phyloP scores from a whole-genome alignment of 2,888 invertebrate species.

The Ephialtes manifestator region DNA sequence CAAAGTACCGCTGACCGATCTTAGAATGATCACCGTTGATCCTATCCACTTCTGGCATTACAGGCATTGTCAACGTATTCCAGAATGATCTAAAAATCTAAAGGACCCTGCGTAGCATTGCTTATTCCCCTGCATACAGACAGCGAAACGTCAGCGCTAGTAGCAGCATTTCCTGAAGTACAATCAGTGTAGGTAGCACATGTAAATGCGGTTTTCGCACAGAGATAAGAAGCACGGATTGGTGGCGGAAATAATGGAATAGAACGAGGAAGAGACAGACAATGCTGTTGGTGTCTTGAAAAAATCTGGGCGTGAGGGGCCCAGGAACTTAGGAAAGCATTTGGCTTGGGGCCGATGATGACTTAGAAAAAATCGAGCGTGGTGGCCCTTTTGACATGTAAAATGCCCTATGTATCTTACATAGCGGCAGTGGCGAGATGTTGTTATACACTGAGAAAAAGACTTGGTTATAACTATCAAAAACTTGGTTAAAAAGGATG shows the following conservation, averaged over 20 bases:
- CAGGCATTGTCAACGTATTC: constrained; percentile 6
- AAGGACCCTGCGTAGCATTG: not conserved
- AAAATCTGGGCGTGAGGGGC: too few relatives aligned
- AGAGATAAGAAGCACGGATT: constrained; percentile 30
- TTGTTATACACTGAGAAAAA: too few relatives aligned
- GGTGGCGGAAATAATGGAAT: constrained; percentile 14
- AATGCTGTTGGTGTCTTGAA: constrained; percentile 79
- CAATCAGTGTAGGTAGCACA: constrained; percentile 72
- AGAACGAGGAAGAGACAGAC: constrained; percentile 35
- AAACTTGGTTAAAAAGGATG: too few relatives aligned
- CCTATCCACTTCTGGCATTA: not conserved
- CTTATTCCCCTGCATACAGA: not conserved
- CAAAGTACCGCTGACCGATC: not conserved
- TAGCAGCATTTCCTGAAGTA: constrained; percentile 23
- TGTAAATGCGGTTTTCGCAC: constrained; percentile 78
- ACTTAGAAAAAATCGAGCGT: too few relatives aligned
- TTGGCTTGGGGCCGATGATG: too few relatives aligned
- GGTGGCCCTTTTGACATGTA: too few relatives aligned
- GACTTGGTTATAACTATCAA: too few relatives aligned
- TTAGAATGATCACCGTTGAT: not conserved
- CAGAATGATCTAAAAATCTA: constrained; percentile 2
- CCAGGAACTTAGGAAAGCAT: too few relatives aligned
- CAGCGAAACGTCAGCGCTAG: constrained; percentile 14
- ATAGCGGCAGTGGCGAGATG: too few relatives aligned
- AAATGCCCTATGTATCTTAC: too few relatives aligned